These are phyloP conservation scores for Eudyptes chrysolophus DNA, from an alignment of 2,113 vertebrate species.

Conservation along the genomic window DNA sequence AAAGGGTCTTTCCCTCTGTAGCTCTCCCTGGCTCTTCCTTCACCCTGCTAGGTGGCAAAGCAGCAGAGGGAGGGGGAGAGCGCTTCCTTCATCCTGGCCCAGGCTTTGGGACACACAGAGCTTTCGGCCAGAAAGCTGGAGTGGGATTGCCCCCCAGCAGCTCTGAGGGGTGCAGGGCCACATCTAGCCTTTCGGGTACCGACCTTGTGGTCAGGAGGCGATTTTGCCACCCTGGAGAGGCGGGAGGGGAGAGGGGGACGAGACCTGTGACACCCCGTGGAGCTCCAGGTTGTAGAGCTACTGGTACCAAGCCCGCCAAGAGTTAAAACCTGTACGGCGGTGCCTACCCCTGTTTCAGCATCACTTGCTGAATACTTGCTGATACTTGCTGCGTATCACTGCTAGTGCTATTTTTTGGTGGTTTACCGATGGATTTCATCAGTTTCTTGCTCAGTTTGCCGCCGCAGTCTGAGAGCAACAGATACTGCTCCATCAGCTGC, in stretches of 20 bases:
- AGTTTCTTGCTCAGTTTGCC: not conserved
- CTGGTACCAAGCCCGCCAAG: not conserved
- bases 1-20: not conserved
- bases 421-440: not conserved
- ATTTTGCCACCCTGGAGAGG: not conserved
- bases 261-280: not conserved
- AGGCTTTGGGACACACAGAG: rapidly evolving
- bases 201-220: rapidly evolving
- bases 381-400: not conserved
- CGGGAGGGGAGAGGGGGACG: rapidly evolving
- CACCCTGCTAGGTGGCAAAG: not conserved
- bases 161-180: not conserved
- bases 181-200: not conserved
- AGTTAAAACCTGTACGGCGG: not conserved
- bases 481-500: not conserved
- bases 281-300: not conserved
- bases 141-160: not conserved
- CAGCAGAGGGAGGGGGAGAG: not conserved
- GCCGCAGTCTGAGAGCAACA: not conserved
- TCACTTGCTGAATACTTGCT: rapidly evolving
- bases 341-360: not conserved
- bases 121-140: not conserved
- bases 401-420: not conserved
- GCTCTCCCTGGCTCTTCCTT: not conserved
- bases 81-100: not conserved